phyloP scores from a whole-genome alignment of 2,113 vertebrate genomes.

The Chloropsis hardwickii region DNA sequence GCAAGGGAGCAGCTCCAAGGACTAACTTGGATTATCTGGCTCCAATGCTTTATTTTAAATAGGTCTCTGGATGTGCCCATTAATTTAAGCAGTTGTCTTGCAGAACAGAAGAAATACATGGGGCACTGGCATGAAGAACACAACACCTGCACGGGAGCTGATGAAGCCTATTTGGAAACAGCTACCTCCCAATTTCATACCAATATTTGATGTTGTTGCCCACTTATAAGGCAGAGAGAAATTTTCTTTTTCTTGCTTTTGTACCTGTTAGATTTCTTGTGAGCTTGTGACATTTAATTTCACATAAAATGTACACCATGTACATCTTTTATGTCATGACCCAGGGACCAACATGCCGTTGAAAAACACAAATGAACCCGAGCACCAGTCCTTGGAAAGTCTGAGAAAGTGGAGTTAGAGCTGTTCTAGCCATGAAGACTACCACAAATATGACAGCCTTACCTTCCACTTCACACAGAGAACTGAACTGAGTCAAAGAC shows the following conservation, averaged over 20 bases:
- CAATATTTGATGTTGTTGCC: background rate
- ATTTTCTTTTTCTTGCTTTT: background rate
- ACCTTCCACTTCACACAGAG: background rate
- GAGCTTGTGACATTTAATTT: background rate
- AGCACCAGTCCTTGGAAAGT: background rate
- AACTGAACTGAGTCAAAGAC: background rate
- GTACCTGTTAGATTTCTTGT: background rate
- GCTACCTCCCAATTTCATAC: background rate
- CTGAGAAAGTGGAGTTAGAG: background rate
- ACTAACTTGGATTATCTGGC: background rate
- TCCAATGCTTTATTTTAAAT: background rate
- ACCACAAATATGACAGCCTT: background rate
- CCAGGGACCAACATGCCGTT: accelerated
- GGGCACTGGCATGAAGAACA: background rate
- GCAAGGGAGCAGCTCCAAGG: background rate
- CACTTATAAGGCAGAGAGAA: background rate
- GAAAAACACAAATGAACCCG: background rate
- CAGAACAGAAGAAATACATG: background rate
- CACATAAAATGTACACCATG: background rate
- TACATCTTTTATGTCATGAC: background rate
- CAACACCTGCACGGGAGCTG: background rate
- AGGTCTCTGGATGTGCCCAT: background rate
- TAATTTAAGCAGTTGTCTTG: background rate
- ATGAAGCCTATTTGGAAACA: background rate
- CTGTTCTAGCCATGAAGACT: background rate